Conservation (phyloP, 2,888 invertebrate genomes). For the Ramazzottius varieornatus region DNA sequence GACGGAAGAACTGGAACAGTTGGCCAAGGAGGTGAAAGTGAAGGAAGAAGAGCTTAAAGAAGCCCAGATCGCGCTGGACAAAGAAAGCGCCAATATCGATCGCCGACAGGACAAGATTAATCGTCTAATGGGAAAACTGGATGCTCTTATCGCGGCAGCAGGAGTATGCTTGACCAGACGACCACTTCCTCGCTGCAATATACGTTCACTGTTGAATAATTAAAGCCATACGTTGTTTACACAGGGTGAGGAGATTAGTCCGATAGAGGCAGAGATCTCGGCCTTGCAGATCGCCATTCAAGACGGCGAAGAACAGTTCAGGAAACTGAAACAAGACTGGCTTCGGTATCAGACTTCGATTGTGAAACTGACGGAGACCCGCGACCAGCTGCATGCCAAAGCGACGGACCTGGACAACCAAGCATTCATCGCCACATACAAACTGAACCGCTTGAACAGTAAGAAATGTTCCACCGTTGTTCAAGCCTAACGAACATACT, state of each 20-base stretch:
- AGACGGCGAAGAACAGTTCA: not conserved
- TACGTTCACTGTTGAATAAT: no score
- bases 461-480: not conserved
- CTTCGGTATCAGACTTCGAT: not conserved
- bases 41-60: not conserved
- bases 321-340: not conserved
- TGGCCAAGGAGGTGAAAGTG: not conserved
- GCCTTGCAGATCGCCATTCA: not conserved
- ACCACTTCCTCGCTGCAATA: no score
- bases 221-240: no score
- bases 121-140: not conserved
- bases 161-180: not conserved
- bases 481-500: no score
- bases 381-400: not conserved
- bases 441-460: not conserved
- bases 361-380: not conserved
- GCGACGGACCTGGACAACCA: slow-evolving; percentile 1
- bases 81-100: not conserved
- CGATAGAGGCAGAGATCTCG: not conserved
- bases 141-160: not conserved
- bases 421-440: not conserved
- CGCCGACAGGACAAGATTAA: slow-evolving; percentile 1
- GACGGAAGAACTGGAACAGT: not conserved
- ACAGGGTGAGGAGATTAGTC: not conserved
- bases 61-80: not conserved